phyloP scores from a whole-genome alignment of 2,797 vertebrate genomes.

The Bucorvus abyssinicus region DNA sequence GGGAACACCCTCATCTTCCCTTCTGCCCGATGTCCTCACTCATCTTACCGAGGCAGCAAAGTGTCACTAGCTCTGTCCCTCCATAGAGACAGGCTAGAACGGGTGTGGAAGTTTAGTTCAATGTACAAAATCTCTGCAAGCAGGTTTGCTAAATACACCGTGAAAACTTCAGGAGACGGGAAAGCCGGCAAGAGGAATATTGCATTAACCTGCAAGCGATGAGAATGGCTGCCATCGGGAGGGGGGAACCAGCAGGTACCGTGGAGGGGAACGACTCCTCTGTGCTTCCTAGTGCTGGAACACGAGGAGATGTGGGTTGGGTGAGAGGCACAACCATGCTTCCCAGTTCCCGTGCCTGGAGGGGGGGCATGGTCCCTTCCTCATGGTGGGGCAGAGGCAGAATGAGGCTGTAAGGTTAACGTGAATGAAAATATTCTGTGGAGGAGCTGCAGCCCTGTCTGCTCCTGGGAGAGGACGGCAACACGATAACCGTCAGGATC shows the following conservation, averaged over 20 bases:
- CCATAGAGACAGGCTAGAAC: not conserved
- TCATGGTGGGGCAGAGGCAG: rapidly evolving
- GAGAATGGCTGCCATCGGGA: not conserved
- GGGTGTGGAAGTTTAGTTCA: not conserved
- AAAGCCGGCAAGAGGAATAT: not conserved
- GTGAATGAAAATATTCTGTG: not conserved
- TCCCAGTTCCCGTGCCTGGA: not conserved
- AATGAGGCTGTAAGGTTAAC: not conserved
- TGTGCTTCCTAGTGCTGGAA: not conserved
- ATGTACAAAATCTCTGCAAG: not conserved
- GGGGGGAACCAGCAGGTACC: not conserved
- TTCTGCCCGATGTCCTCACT: rapidly evolving
- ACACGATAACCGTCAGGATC: not conserved
- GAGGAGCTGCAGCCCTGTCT: not conserved
- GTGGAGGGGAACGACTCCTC: not conserved
- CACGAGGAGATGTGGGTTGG: not conserved
- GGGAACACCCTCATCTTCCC: not conserved
- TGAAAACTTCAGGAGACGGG: not conserved
- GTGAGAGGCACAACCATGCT: not conserved
- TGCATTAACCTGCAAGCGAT: not conserved
- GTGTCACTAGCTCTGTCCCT: rapidly evolving
- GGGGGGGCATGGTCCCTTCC: not conserved
- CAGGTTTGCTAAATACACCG: not conserved
- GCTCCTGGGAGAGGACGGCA: not conserved
- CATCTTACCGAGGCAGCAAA: not conserved